A percentile compares a stretch with the other conserved stretches of the same genome.
Conservation (phyloP, 2,113 vertebrate species). For the Gymnorhina tibicen region DNA sequence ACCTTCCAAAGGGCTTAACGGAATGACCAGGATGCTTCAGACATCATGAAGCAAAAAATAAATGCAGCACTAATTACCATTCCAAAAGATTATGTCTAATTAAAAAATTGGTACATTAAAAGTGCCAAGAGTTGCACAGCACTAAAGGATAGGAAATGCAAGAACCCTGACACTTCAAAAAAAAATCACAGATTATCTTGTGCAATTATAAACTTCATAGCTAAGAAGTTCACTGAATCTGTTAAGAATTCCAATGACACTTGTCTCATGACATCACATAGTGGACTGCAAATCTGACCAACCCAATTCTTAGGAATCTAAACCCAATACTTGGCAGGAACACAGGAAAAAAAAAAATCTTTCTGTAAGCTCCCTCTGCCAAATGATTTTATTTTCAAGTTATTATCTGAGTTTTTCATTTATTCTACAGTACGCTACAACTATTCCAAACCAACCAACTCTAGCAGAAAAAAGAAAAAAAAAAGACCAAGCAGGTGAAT, state of each 20-base stretch:
- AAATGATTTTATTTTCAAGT: background rate
- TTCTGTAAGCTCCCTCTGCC: background rate
- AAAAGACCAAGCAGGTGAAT: background rate
- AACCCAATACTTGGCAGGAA: background rate
- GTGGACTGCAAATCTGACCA: background rate
- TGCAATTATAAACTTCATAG: background rate
- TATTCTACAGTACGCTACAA: background rate
- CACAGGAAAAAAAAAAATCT: background rate
- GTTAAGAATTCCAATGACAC: background rate
- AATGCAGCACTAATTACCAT: background rate
- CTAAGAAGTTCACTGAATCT: background rate
- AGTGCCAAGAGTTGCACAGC: background rate
- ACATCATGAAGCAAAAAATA: background rate
- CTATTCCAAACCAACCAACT: background rate
- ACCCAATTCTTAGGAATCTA: background rate
- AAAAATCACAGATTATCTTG: background rate
- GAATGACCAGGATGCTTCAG: background rate
- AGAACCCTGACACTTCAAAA: background rate
- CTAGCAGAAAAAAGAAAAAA: background rate
- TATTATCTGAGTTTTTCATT: background rate
- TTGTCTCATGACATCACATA: fast-evolving
- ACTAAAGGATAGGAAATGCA: background rate
- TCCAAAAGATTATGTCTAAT: background rate
- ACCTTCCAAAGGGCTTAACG: background rate
- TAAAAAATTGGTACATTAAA: background rate